Conservation (phyloP, 2,797 vertebrate species). For the Microchirus variegatus region DNA sequence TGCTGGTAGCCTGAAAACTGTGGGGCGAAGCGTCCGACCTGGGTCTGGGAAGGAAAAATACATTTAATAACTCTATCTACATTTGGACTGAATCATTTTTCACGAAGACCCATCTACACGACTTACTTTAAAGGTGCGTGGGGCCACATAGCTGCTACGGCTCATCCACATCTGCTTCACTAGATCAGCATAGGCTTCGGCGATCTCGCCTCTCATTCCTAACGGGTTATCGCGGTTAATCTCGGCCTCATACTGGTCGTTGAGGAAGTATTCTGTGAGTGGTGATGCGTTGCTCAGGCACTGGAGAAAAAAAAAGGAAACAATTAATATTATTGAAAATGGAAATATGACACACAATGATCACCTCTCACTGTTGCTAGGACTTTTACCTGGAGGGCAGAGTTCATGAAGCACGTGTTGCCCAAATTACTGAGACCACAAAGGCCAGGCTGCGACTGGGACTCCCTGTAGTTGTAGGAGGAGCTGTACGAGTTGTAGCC, state of each 20-base stretch:
- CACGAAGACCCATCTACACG: not conserved
- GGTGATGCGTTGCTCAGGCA: constrained; percentile 95
- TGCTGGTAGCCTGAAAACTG: constrained; percentile 99
- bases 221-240: constrained; percentile 96
- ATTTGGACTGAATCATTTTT: not conserved
- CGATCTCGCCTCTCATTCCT: constrained; percentile 97
- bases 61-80: not conserved
- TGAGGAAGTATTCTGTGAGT: constrained; percentile 94
- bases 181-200: constrained; percentile 94
- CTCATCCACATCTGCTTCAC: constrained; percentile 98
- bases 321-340: not conserved
- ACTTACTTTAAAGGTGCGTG: constrained; percentile 94
- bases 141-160: constrained; percentile 90
- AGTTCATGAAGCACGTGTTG: constrained; percentile 99
- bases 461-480: constrained; percentile 92
- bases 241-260: constrained; percentile 93
- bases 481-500: constrained; percentile 90
- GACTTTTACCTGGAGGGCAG: constrained; percentile 90
- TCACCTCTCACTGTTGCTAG: not conserved
- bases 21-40: constrained; percentile 95
- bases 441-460: constrained; percentile 91
- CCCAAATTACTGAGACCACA: constrained; percentile 97
- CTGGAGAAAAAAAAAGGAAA: constrained; percentile 64
- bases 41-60: constrained; percentile 81
- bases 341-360: not conserved